Evolutionary conservation across 2,888 invertebrate species (phyloP), one percentile per base, ranked within the genome.

Genomic region (Lasioglossum zephyrum): DNA sequence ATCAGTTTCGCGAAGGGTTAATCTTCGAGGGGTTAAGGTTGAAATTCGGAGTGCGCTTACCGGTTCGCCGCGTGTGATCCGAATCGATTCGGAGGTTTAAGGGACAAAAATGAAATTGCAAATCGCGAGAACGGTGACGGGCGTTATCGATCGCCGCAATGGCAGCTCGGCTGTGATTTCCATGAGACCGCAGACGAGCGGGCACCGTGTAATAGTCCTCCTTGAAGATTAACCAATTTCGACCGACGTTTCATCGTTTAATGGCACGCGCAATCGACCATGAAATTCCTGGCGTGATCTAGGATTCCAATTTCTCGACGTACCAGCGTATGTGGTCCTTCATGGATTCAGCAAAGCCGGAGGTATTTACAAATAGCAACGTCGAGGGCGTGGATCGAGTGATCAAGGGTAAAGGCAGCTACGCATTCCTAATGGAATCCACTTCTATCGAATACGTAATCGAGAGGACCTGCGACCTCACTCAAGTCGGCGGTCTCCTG

Each of bases 401-500:
- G 0, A 93, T 96, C 78, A 97, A 97, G 95, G 97, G 97, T 69
- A 98, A 98, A 94, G 96, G 97, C 77, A 96, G 96, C 79, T 99
- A 99, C 95, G 99, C 99, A 4, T 99, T 98, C 95, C 96, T 99
- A 73, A 99, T 99, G 98, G 99, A 99, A 96, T 99, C 99, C 9
- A 98, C 99, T 0, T 97, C 98, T 1, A 97, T 99, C 88, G 99
- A 99, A 95, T 99, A 99, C 95, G 97, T 97, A 92, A 96, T 98
- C 87, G 98, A 98, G 95, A 96, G 98, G 86, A 96, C 98, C 92
- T 99, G 99, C 93, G 97, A 98, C 74, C 96, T 99, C 87, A 97
- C 97, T 93, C 97, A 98, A 96, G 97, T 98, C 13, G 98, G 98
- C 2, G 96, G 97, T 13, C 96, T 97, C 91, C 96, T 99, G 79